Evolutionary conservation across 2,888 invertebrate species (phyloP).

Genomic region (Dicyrtomina minuta): DNA sequence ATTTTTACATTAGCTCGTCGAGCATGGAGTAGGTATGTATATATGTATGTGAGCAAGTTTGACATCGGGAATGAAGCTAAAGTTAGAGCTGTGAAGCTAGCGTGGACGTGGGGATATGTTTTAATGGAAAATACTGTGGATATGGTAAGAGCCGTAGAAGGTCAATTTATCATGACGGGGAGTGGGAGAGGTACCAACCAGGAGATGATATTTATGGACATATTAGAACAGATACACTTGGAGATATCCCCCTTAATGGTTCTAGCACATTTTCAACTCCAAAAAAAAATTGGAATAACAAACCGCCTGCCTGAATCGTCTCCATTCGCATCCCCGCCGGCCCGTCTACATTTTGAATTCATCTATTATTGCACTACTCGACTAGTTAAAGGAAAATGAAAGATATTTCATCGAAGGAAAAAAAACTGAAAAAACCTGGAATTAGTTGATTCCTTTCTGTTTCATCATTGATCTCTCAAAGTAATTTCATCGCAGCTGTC

Average conservation of each 20-base stretch:
- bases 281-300: slow-evolving; percentile 9
- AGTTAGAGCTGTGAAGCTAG: too few relatives aligned
- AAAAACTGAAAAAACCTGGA: slow-evolving; percentile 1
- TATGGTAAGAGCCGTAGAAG: not conserved
- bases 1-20: too few relatives aligned
- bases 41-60: too few relatives aligned
- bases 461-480: slow-evolving; percentile 14
- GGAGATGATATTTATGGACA: slow-evolving; percentile 18
- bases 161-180: slow-evolving; percentile 25
- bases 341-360: not conserved
- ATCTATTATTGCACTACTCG: not conserved
- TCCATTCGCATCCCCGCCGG: not conserved
- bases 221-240: slow-evolving; percentile 34
- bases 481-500: slow-evolving; percentile 10
- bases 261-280: slow-evolving; percentile 16
- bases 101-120: too few relatives aligned
- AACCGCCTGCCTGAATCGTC: slow-evolving; percentile 5
- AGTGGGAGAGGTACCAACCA: slow-evolving; percentile 16
- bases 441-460: slow-evolving; percentile 11
- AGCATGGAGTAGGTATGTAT: too few relatives aligned
- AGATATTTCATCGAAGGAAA: not conserved
- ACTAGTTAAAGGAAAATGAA: not conserved
- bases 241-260: slow-evolving; percentile 34
- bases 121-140: too few relatives aligned
- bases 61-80: too few relatives aligned